Evolutionary conservation across 1,140 invertebrate genomes (phyloP), one percentile per base, ranked within the genome.

Genomic region (Sminthurinus signatus): DNA sequence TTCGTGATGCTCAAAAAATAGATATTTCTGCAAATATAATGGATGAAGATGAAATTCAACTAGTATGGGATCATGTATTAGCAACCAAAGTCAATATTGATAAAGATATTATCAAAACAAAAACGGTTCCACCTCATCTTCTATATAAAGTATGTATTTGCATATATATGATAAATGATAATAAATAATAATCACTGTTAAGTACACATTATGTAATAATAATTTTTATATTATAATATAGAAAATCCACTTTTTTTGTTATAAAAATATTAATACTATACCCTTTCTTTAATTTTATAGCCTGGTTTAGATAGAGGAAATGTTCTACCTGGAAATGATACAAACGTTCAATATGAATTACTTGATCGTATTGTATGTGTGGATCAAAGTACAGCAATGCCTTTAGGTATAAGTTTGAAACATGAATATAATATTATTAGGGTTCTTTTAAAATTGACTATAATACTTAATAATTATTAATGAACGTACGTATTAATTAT

Each of bases 11-110:
- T 56, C 64, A 62, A 12, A n/a, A 57, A 39, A 60, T 71, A 46
- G 62, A 63, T n/a, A 39, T 62, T 14, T 63, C 65, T 50, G 62
- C 66, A 1, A 52, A 71, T 32, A 61, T 71, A 12, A 43, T 71
- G 1, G 70, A 71, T 52, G 67, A 71, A 44, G 70, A 71, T 31
- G 70, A 71, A n/a, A 65, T 71, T 46, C 57, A 65, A 15, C 23
- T 44, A 15, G 56, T 71, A 12, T 71, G 66, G 69, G 61, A 63
- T 19, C 42, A 62, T 42, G 48, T 71, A 3, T 27, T 17, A 29
- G 12, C 8, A 23, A 39, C n/a, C 32, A 63, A 21, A 31, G 15
- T 17, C 10, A 29, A 62, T 19, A 39, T 48, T 31, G 14, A 48
- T 25, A 10, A 31, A 28, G 8, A 51, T 17, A 28, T 27, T 27